Evolutionary conservation across 2,797 vertebrate species (phyloP).

Genomic region (Valencia hispanica): DNA sequence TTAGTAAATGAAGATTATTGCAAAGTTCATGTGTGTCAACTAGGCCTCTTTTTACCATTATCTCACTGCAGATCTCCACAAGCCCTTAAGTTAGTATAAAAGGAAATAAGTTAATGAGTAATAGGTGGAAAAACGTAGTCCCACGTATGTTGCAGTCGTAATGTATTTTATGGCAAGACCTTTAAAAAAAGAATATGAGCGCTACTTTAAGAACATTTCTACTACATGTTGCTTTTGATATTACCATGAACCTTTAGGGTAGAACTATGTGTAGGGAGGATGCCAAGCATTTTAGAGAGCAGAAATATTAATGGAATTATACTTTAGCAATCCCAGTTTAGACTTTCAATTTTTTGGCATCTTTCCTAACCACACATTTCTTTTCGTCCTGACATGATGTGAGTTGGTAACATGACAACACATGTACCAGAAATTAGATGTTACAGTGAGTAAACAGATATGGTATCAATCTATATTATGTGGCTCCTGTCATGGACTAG

Average conservation of each 20-base stretch:
- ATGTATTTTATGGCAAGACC: constrained; percentile 37
- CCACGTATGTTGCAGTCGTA: constrained; percentile 63
- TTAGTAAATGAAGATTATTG: constrained; percentile 22
- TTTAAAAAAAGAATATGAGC: neutral
- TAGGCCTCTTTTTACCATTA: neutral
- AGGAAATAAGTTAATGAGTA: too few relatives aligned
- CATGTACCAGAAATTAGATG: neutral
- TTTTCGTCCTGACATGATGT: neutral
- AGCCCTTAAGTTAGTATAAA: constrained; percentile 11
- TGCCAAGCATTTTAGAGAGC: neutral
- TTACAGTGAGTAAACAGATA: neutral
- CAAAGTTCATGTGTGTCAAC: constrained; percentile 39
- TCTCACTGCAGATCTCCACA: constrained; percentile 18
- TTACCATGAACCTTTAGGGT: too few relatives aligned
- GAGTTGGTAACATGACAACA: neutral
- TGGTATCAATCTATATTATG: neutral
- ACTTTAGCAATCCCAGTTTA: neutral
- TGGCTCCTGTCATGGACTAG: too few relatives aligned
- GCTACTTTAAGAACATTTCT: neutral
- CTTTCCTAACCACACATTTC: neutral
- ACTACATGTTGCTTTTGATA: neutral
- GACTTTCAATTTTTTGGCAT: neutral
- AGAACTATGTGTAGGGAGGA: neutral
- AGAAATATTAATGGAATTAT: neutral
- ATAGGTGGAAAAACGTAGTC: constrained; percentile 36